Evolutionary conservation across 2,888 invertebrate species (phyloP), one percentile per base, ranked within the genome.

Genomic region (Stenotaenia linearis): DNA sequence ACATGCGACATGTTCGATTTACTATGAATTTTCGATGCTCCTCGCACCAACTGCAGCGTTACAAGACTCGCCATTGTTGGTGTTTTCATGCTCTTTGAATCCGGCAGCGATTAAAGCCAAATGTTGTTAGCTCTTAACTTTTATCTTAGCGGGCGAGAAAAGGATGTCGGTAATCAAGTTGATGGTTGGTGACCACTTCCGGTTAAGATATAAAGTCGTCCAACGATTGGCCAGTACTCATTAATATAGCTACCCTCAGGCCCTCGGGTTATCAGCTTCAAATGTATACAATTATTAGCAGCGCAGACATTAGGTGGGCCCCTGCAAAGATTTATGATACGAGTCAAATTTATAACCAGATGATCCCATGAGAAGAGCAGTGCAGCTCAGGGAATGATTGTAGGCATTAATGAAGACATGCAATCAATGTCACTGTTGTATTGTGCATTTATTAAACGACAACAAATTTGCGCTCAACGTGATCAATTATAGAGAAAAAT

Each of bases 301-400:
- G 69, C 23, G 25, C 25, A 69, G 69, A 69, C n/a, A 69, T 69
- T 69, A 69, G 25, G 25, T n/a, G 50, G 18, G 21, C 50, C n/a
- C 50, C 4, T n/a, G 50, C 50, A 50, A 69, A 69, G 69, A 69
- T 69, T 69, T 69, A 69, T 69, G 69, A 69, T 69, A 69, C 28
- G 69, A 69, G 69, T 69, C 69, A 69, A 69, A 69, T 69, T 69
- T 69, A 69, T 69, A 69, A 69, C 69, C 69, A 69, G 69, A 69
- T 69, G 69, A 69, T 69, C 69, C 69, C 69, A 23, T 28, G 69
- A 69, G 69, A 12, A 28, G 69, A 25, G 28, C 25, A 25, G 25
- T n/a, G 69, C 25, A 69, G 69, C 69, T 69, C 69, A 69, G 69
- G 69, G 69, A 69, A 69, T 69, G 69, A 69, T 69, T 69, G 69